Evolutionary conservation across 2,888 invertebrate genomes (phyloP).

Genomic region (Tenthredo livida): DNA sequence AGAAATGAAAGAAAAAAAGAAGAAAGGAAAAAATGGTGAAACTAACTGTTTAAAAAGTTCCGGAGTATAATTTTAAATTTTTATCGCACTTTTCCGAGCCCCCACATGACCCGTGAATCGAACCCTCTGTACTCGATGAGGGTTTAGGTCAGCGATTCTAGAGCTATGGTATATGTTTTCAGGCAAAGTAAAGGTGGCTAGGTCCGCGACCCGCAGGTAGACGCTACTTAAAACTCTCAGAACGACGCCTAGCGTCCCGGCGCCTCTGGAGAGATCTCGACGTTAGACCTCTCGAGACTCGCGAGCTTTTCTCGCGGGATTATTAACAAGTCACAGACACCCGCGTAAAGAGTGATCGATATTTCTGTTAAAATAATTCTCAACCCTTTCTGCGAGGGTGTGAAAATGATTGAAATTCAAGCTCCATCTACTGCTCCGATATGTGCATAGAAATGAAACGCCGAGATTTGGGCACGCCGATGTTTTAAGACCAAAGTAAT

Average conservation of each 20-base stretch:
- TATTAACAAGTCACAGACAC: conserved; percentile 38
- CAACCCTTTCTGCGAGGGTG: not conserved
- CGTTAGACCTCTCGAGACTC: conserved; percentile 52
- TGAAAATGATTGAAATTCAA: not conserved
- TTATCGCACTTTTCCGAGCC: not conserved
- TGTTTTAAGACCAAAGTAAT: not conserved
- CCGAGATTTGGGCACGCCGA: not conserved
- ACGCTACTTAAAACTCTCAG: conserved; percentile 42
- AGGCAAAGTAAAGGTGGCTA: conserved; percentile 12
- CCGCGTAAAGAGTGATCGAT: conserved; percentile 27
- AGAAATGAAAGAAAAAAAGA: not conserved
- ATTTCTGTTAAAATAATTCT: conserved; percentile 26
- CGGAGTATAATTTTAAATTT: not conserved
- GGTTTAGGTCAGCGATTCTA: conserved; percentile 43
- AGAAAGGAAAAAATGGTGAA: not conserved
- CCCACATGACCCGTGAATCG: not conserved
- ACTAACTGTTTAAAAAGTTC: not conserved
- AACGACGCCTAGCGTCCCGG: conserved; percentile 37
- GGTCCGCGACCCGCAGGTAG: conserved; percentile 17
- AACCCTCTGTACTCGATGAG: not conserved
- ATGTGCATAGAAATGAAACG: not conserved
- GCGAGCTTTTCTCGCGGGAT: conserved; percentile 46
- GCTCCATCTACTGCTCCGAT: not conserved
- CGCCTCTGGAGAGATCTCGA: conserved; percentile 48
- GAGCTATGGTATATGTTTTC: not conserved